Base-by-base conservation (phyloP, 2,888 invertebrate genomes). In the Lottia gigantea region DNA sequence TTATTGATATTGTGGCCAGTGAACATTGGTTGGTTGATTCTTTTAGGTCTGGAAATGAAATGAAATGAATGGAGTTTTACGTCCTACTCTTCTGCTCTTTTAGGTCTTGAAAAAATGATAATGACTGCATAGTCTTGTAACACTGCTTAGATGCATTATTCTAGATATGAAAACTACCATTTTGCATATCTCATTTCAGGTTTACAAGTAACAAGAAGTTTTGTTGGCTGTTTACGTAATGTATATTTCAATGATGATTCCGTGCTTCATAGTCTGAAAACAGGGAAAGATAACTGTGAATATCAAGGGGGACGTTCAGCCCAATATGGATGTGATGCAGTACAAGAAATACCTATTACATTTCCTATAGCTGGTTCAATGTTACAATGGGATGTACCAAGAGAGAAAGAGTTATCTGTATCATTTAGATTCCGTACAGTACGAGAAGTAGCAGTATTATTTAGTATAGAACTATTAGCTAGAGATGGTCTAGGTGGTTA, bases 211-310 rank as follows among this genome's bases (percentile, higher is more conserved):
- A 92, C 93, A 81, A 94, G 95, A 88, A 95, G 94, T 89, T 95
- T 95, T 86, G 94, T 94, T 79, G 95, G 97, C 31, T 95, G 95
- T 80, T 88, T 97, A 49, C 95, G 95, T 86, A 95, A 95, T 87
- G 95, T 96, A 64, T 97, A 95, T 88, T 96, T 95, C 89, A 96
- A 97, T 88, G 95, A 96, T 84, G 93, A 95, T 46, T 95, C 95
- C 0, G 95, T 97, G 77, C 90, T 97, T 74, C 95, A 96, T 86
- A 95, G 95, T 85, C 89, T 97, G 62, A 71, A 75, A 23, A 64
- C 72, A 45, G 73, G 73, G 7, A 78, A 77, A 55, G 65, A 40
- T n/a, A 64, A 67, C 71, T 68, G 71, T n/a, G 40, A 66, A 0
- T 82, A 82, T 65, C 76, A 80, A 72, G 83, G 83, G 12, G 82